Conservation (phyloP, 2,113 vertebrate genomes). For the Mugil cephalus region DNA sequence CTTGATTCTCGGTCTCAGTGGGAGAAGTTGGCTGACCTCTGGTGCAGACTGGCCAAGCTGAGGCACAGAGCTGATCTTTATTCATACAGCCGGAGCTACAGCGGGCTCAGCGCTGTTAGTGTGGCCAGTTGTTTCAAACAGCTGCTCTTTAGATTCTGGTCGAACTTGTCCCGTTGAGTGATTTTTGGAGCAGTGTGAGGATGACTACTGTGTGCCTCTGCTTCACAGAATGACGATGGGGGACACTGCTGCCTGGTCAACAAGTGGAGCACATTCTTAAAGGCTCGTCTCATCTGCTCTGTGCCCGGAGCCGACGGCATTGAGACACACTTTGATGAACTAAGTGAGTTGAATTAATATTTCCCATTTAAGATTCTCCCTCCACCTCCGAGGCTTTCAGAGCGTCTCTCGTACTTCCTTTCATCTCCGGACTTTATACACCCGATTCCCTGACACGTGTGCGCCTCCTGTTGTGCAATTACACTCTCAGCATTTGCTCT, state of each 20-base stretch:
- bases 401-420: not conserved
- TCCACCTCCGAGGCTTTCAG: not conserved
- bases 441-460: not conserved
- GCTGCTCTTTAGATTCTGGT: slow-evolving; percentile 45
- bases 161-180: slow-evolving; percentile 2
- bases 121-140: slow-evolving; percentile 51
- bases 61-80: slow-evolving; percentile 70
- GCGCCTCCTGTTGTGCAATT: slow-evolving; percentile 7
- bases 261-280: slow-evolving; percentile 99
- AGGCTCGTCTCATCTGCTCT: slow-evolving; percentile 96
- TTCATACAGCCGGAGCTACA: slow-evolving; percentile 56
- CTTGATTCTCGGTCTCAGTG: slow-evolving; percentile 63
- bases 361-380: slow-evolving; percentile 9
- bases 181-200: slow-evolving; percentile 11
- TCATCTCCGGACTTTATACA: slow-evolving; percentile 9
- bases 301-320: slow-evolving; percentile 94
- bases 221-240: slow-evolving; percentile 92
- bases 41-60: slow-evolving; percentile 68
- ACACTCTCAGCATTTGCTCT: not conserved
- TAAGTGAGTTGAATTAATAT: slow-evolving; percentile 87
- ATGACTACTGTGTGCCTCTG: slow-evolving; percentile 37
- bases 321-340: slow-evolving; percentile 97
- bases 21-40: slow-evolving; percentile 73
- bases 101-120: slow-evolving; percentile 31
- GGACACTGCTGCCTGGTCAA: slow-evolving; percentile 98